Conservation (phyloP, 2,888 invertebrate genomes). For the Caenorhabditis doughertyi region DNA sequence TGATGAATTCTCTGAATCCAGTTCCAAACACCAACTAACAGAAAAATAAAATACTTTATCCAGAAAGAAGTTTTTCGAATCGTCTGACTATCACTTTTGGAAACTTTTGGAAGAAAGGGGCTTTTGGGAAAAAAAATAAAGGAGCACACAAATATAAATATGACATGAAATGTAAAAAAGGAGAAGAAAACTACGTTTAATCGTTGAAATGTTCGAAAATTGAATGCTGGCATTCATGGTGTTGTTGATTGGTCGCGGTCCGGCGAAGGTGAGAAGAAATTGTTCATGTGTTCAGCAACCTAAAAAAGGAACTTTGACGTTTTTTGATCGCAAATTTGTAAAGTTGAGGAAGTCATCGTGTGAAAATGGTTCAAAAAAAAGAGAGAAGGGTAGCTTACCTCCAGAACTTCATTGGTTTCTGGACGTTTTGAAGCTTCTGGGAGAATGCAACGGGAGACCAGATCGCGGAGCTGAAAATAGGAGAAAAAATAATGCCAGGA, state of each 20-base stretch:
- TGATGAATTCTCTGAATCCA: no score
- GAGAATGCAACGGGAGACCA: conserved; percentile 60
- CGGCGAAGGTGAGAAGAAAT: conserved; percentile 48
- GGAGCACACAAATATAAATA: neutral
- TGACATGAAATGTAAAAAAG: neutral
- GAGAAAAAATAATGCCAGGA: no score
- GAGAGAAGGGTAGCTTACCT: conserved; percentile 50
- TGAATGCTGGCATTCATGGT: neutral
- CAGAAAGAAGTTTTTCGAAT: neutral
- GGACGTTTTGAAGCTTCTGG: conserved; percentile 74
- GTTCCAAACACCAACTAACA: no score
- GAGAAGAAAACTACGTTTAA: neutral
- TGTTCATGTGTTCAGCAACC: conserved; percentile 70
- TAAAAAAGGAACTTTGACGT: conserved; percentile 34
- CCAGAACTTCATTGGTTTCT: conserved; percentile 78
- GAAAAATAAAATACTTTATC: neutral
- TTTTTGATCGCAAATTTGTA: neutral
- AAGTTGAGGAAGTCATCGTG: no score
- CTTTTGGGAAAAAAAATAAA: neutral
- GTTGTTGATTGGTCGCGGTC: conserved; percentile 30
- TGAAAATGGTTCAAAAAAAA: neutral
- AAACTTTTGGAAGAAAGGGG: neutral
- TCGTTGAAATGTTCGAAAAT: neutral
- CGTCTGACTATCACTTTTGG: neutral
- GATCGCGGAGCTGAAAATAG: conserved; percentile 71